Evolutionary conservation across 2,888 invertebrate species (phyloP), one percentile per base, ranked within the genome.

Genomic region (Stenoptilia bipunctidactyla): DNA sequence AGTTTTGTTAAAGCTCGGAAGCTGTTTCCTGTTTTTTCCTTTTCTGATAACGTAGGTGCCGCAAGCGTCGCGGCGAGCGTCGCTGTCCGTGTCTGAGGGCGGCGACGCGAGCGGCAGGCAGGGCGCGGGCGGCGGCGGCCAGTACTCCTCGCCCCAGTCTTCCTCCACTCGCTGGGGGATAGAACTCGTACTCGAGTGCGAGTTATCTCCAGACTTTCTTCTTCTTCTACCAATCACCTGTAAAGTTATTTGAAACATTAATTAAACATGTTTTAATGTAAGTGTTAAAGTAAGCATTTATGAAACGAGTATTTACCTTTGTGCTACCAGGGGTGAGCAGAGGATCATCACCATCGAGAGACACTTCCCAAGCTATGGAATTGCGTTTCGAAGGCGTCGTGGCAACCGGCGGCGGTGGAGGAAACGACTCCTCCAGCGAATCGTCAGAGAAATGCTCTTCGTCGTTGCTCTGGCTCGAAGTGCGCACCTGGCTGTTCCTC

Each of bases 321-420:
- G 89, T 89, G 58, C 88, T 89, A 39, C 89, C 91, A 35, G 91
- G 91, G 36, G 89, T 89, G 45, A 90, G 86, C 34, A 90, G 82
- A 42, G 89, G 88, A 64, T 90, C 89, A 58, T 85, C 85, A 64
- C 89, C 89, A 63, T 90, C 90, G 55, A 94, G 85, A 46, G 93
- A 90, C 47, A 94, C 93, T 85, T 94, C 93, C 93, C 94, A 93
- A 47, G 93, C 93, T 52, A 93, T 92, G 63, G 93, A 92, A 62
- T 90, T 90, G 56, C 92, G 87, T 79, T 92, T 92, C 61, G 88
- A 88, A 53, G 87, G 87, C 48, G 87, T 86, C 44, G 70, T 69
- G 51, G 67, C 72, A 42, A 80, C 72, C 27, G 87, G 86, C 51
- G 85, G 85, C 46, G 87, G 90, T 35, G 90, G 90, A 33, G 90